phyloP scores from a whole-genome alignment of 2,888 invertebrate species.

The Drosophila demipolita region DNA sequence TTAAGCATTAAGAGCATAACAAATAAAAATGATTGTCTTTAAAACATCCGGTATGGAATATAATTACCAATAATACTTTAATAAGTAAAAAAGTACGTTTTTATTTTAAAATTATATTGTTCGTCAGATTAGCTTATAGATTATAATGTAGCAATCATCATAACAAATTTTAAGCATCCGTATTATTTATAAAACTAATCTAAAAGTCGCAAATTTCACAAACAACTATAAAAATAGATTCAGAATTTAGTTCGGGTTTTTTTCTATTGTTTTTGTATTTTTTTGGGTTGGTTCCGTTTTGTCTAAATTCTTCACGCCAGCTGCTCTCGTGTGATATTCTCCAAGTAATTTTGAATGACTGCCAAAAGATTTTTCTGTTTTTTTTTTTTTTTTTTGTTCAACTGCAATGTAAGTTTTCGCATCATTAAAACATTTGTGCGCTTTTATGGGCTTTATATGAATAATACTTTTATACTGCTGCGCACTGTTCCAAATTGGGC shows the following conservation, averaged over 20 bases:
- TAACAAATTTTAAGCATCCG: not conserved
- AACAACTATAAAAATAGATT: constrained; percentile 14
- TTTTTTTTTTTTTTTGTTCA: not conserved
- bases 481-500: constrained; percentile 62
- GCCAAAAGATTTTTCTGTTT: constrained; percentile 37
- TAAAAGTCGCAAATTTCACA: constrained; percentile 5
- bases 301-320: constrained; percentile 20
- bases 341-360: constrained; percentile 48
- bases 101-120: not conserved
- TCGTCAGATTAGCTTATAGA: no score
- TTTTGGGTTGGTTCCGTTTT: constrained; percentile 14
- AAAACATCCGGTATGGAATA: constrained; percentile 16
- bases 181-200: not conserved
- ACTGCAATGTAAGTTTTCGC: constrained; percentile 38
- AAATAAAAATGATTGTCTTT: not conserved
- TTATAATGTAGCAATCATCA: not conserved
- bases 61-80: not conserved
- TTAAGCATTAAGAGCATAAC: constrained; percentile 2
- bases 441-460: constrained; percentile 43
- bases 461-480: constrained; percentile 42
- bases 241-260: not conserved
- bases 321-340: constrained; percentile 20
- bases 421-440: constrained; percentile 45
- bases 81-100: not conserved
- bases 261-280: constrained; percentile 17